Base-by-base conservation (phyloP, 2,797 vertebrate genomes). In the Danio jaintianensis region DNA sequence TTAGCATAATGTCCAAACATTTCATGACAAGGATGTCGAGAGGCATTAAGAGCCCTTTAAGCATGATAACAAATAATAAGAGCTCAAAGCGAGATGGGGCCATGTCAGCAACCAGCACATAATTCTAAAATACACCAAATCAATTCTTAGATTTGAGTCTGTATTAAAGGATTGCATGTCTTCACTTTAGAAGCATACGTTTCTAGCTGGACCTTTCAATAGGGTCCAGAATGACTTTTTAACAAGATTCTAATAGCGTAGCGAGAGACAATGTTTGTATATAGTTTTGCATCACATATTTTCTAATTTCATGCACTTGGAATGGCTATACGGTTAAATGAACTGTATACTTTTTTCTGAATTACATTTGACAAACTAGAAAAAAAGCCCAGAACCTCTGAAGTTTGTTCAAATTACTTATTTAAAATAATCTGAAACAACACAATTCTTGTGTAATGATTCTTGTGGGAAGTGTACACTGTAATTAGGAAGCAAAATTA, bases 1-100 rank as follows among this genome's bases (percentile, higher is more conserved):
- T 86, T 76, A 85, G 81, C 85, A 77, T 85, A 81, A 74, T 76
- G 81, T 86, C 78, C 81, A 84, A 84, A 84, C 78, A 83, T 82
- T 45, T 84, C 71, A 75, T 72, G 83, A 86, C 83, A 81, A 75
- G 53, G 62, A 11, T 85, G 83, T 85, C 83, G 22, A 70, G 75
- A 83, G 62, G 75, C 66, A 86, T 86, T 83, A 86, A 52, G 75
- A 53, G 64, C 6, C 53, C 55, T 74, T 72, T 81, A 63, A 74
- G 71, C 77, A 82, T 85, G 75, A 83, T 73, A 81, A 76, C 79
- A 76, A 76, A 59, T 64, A 72, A 76, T 71, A 70, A 18, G 58
- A 66, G 79, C 52, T 69, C 63, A 74, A 50, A 36, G 80, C 52
- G 62, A 67, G 29, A 66, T 29, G 5, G 45, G 38, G 59, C 52